These are phyloP conservation scores for Tragopan temminckii DNA, from an alignment of 2,797 vertebrate species.

Conservation along the genomic window DNA sequence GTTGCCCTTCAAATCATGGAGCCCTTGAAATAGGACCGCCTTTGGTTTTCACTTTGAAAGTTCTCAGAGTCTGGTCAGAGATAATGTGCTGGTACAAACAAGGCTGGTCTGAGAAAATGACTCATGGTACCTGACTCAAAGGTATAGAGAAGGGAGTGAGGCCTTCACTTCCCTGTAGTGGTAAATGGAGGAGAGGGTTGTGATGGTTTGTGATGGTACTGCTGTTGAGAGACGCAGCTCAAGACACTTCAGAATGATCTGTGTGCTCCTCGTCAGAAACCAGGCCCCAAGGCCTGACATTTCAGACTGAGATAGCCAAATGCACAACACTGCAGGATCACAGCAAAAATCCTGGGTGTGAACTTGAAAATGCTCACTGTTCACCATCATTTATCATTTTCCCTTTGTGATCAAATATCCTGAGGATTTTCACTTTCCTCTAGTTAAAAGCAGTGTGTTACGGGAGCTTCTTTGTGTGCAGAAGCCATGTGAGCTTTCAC, in stretches of 20 bases:
- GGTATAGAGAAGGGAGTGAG: neutral
- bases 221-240: neutral
- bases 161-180: neutral
- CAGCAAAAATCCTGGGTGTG: neutral
- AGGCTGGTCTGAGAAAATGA: neutral
- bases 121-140: neutral
- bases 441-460: neutral
- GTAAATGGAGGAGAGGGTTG: neutral
- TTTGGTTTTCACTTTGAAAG: neutral
- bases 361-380: neutral
- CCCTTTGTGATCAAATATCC: neutral
- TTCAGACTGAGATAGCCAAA: neutral
- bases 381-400: neutral
- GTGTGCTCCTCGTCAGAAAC: neutral
- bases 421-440: neutral
- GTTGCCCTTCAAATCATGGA: neutral
- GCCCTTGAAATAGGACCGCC: neutral
- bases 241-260: neutral
- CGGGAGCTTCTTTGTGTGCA: neutral
- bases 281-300: neutral
- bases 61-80: neutral
- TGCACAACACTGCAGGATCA: neutral
- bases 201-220: neutral
- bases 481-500: conserved; percentile 23
- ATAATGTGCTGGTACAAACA: neutral